These are phyloP conservation scores for Falco columbarius DNA, from an alignment of 2,797 vertebrate species.

Conservation along the genomic window DNA sequence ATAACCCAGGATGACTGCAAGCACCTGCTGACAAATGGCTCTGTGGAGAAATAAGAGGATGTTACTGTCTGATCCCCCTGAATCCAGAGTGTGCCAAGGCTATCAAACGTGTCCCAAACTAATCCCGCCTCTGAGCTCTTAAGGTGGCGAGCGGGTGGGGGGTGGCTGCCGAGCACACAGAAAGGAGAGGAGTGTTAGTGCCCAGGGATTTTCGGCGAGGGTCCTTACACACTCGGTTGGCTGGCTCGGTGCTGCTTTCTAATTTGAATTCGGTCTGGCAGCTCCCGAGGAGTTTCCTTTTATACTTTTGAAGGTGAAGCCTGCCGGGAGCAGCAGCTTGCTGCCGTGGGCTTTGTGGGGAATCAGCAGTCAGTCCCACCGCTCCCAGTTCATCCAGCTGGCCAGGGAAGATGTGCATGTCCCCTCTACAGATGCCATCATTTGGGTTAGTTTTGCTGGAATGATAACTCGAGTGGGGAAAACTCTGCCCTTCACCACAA, in stretches of 20 bases:
- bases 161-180: background rate
- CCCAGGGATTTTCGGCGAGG: background rate
- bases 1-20: background rate
- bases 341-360: background rate
- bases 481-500: background rate
- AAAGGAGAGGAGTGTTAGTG: background rate
- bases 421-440: background rate
- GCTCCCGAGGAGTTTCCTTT: background rate
- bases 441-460: background rate
- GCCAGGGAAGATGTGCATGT: background rate
- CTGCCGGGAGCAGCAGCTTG: background rate
- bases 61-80: background rate
- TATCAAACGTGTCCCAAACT: background rate
- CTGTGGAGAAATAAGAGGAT: background rate
- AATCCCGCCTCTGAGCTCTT: background rate
- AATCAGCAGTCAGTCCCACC: background rate
- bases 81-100: background rate
- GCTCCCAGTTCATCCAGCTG: background rate
- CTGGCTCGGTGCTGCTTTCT: background rate
- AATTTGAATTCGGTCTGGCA: background rate
- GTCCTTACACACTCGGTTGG: background rate
- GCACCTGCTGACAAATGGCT: conserved; percentile 6
- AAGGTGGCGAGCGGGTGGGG: background rate
- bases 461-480: background rate
- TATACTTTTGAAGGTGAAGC: background rate